phyloP scores from a whole-genome alignment of 30 jellyfish, hydroid and myxozoan species.

The Sanderia malayensis region DNA sequence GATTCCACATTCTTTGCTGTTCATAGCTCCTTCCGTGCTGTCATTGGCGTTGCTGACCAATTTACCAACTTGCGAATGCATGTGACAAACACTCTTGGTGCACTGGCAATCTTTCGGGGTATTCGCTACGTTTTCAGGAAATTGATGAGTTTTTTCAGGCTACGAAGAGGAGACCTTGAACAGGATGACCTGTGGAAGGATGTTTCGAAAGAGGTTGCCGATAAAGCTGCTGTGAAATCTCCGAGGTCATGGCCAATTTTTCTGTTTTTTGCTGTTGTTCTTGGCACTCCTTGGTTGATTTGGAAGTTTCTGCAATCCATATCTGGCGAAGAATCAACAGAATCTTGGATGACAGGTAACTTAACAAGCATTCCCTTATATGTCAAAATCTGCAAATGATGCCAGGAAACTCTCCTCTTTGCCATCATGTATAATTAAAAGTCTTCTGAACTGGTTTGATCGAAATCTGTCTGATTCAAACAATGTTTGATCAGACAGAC shows the following conservation, averaged over 20 bases:
- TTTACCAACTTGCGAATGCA: constrained; percentile 46
- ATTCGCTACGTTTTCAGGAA: constrained; percentile 48
- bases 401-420: too few relatives aligned
- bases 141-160: constrained; percentile 42
- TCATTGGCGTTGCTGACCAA: constrained; percentile 90
- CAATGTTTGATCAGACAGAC: too few relatives aligned
- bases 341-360: constrained; percentile 73
- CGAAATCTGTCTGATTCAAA: too few relatives aligned
- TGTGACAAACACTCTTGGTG: constrained; percentile 66
- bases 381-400: too few relatives aligned
- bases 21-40: constrained; percentile 84
- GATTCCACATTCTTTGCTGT: constrained; percentile 92
- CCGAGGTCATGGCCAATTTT: constrained; percentile 76
- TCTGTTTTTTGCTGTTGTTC: constrained; percentile 68
- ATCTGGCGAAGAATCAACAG: constrained; percentile 39
- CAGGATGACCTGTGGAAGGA: constrained; percentile 62
- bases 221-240: constrained; percentile 12
- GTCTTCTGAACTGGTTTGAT: too few relatives aligned
- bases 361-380: too few relatives aligned
- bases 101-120: constrained; percentile 38
- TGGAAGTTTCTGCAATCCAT: constrained; percentile 75
- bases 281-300: constrained; percentile 86
- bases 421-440: too few relatives aligned
- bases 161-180: constrained; percentile 24
- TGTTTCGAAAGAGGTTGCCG: constrained; percentile 26